Percentiles rank a stretch among this genome's conserved stretches.
These are phyloP conservation scores for Drosophila subsilvestris DNA, from an alignment of 2,888 invertebrate species.

Conservation along the genomic window DNA sequence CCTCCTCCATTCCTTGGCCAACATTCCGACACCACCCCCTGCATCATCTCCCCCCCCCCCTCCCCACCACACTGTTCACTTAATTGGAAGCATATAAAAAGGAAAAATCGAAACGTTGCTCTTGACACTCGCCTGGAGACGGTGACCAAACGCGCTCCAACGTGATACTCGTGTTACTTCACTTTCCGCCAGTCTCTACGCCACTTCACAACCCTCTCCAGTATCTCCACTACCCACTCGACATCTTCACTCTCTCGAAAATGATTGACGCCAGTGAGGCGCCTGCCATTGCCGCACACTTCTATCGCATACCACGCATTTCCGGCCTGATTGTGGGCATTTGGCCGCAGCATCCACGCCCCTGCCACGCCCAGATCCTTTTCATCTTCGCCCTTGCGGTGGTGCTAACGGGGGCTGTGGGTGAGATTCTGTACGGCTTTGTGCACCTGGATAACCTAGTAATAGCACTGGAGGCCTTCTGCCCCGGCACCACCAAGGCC, in stretches of 20 bases:
- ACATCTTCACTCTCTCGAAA: conserved; percentile 28
- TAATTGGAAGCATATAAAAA: conserved; percentile 56
- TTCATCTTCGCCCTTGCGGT: conserved; percentile 66
- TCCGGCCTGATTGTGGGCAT: conserved; percentile 74
- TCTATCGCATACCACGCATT: conserved; percentile 74
- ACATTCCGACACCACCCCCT: background rate
- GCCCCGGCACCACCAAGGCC: conserved; percentile 79
- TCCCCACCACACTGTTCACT: conserved; percentile 10
- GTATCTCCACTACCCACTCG: conserved; percentile 1
- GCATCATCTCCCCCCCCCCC: background rate
- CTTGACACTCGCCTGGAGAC: conserved; percentile 41
- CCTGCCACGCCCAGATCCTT: conserved; percentile 52
- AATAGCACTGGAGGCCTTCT: conserved; percentile 81
- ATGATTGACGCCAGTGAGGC: conserved; percentile 31
- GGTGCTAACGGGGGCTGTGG: conserved; percentile 73
- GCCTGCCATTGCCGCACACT: conserved; percentile 69
- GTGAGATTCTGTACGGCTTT: conserved; percentile 78
- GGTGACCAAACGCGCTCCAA: conserved; percentile 16
- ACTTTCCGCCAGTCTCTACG: conserved; percentile 9
- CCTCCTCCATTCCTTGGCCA: background rate
- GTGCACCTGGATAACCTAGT: conserved; percentile 69
- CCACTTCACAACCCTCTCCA: conserved; percentile 13
- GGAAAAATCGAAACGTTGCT: conserved; percentile 16
- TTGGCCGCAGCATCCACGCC: conserved; percentile 74
- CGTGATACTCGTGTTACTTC: conserved; percentile 21